These are phyloP conservation scores for Heliconius aoede DNA, from an alignment of 2,888 invertebrate species.

Conservation along the genomic window DNA sequence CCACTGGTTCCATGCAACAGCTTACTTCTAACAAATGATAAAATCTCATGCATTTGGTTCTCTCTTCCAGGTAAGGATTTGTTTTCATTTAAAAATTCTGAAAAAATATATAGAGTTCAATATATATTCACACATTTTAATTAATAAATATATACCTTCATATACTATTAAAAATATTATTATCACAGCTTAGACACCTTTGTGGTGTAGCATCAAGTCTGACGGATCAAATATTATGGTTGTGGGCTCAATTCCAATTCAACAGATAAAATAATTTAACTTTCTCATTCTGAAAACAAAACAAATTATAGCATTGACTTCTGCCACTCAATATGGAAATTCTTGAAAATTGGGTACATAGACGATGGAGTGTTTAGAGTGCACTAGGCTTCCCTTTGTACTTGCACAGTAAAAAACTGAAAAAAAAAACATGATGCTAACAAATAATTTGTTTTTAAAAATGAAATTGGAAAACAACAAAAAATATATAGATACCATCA, in stretches of 20 bases:
- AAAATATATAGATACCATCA: slow-evolving; percentile 61
- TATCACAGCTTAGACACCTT: not conserved
- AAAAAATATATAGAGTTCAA: slow-evolving; percentile 44
- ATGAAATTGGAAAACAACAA: not conserved
- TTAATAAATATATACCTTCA: not conserved
- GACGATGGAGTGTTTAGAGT: too few species aligned
- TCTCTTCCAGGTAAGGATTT: slow-evolving; percentile 75
- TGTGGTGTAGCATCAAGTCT: not conserved
- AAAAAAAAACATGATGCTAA: too few species aligned
- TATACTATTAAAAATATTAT: not conserved
- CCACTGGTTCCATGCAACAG: slow-evolving; percentile 70
- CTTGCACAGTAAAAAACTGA: too few species aligned
- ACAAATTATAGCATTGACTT: not conserved
- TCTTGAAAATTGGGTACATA: not conserved
- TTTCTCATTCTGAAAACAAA: too few species aligned
- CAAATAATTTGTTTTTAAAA: not conserved
- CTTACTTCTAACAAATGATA: slow-evolving; percentile 74
- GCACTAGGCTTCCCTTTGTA: too few species aligned
- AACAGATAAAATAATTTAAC: too few species aligned
- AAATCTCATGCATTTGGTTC: slow-evolving; percentile 74
- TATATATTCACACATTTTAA: not conserved
- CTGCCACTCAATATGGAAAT: not conserved
- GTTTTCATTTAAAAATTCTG: slow-evolving; percentile 68
- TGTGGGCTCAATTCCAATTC: not conserved
- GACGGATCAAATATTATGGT: not conserved